Conservation (phyloP, 2,888 invertebrate species). For the Athalia circularis region DNA sequence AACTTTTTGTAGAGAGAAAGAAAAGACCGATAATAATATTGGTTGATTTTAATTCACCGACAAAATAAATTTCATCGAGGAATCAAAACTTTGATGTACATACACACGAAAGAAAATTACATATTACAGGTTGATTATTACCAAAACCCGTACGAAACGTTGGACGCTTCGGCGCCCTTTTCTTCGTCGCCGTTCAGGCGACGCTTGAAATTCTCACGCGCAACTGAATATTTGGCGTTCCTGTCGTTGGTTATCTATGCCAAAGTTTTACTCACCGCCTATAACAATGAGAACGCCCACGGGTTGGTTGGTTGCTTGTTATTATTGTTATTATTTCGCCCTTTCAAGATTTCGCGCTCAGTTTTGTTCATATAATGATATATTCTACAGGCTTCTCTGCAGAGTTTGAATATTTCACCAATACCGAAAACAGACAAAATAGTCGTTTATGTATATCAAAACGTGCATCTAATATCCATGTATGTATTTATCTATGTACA, state of each 20-base stretch:
- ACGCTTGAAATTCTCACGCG: slow-evolving; percentile 31
- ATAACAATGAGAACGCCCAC: slow-evolving; percentile 6
- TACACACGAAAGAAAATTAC: too few relatives aligned
- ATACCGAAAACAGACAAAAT: slow-evolving; percentile 20
- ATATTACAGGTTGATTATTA: too few relatives aligned
- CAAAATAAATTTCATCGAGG: too few relatives aligned
- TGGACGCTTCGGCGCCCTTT: background rate
- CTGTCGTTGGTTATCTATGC: slow-evolving; percentile 36
- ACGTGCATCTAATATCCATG: background rate
- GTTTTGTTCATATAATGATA: slow-evolving; percentile 6
- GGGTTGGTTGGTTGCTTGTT: background rate
- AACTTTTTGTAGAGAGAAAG: too few relatives aligned
- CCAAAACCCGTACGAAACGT: slow-evolving; percentile 10
- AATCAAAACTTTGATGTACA: too few relatives aligned
- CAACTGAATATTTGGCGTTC: slow-evolving; percentile 40
- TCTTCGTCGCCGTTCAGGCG: slow-evolving; percentile 15
- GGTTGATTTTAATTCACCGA: too few relatives aligned
- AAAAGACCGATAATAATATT: too few relatives aligned
- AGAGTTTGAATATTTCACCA: slow-evolving; percentile 34
- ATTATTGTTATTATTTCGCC: slow-evolving; percentile 36
- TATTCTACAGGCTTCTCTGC: background rate
- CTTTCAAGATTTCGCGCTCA: slow-evolving; percentile 5
- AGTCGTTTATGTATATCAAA: too few relatives aligned
- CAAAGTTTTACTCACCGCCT: slow-evolving; percentile 28
- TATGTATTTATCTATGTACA: background rate